A percentile compares a stretch with the other conserved stretches of the same genome.
Evolutionary conservation across 2,888 invertebrate species (phyloP).

Genomic region (Lycaena phlaeas): DNA sequence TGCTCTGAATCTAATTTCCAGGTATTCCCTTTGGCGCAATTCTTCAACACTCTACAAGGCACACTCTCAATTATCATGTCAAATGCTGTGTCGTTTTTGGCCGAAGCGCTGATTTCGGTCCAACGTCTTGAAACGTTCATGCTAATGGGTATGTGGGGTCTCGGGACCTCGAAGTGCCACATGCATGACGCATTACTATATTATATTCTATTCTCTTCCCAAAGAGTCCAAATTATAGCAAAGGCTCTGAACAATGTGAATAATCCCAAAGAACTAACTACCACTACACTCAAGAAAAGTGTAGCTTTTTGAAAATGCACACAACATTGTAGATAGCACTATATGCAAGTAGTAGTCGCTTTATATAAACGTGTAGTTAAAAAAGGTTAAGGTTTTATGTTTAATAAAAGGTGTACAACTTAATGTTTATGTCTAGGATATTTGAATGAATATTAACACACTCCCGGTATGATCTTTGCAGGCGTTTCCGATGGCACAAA

Average conservation of each 20-base stretch:
- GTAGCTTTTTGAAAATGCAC: too few relatives aligned
- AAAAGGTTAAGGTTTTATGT: background rate
- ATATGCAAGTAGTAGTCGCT: background rate
- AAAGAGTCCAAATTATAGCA: constrained; percentile 36
- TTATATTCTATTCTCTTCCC: constrained; percentile 16
- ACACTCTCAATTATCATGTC: constrained; percentile 76
- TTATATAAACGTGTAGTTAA: background rate
- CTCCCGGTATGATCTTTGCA: constrained; percentile 36
- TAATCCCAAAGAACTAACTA: constrained; percentile 16
- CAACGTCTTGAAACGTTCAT: constrained; percentile 75
- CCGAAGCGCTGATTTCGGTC: constrained; percentile 75
- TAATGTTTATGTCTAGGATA: background rate
- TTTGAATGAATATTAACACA: constrained; percentile 8
- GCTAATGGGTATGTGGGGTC: constrained; percentile 60
- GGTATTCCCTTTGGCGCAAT: constrained; percentile 76
- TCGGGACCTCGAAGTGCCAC: constrained; percentile 21
- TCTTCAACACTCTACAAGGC: constrained; percentile 75
- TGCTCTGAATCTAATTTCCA: constrained; percentile 31
- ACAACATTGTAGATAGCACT: background rate
- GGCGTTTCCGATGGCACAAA: constrained; percentile 83
- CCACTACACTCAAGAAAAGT: too few relatives aligned
- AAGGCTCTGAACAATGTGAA: constrained; percentile 29
- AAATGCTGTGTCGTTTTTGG: constrained; percentile 70
- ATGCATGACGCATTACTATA: constrained; percentile 23
- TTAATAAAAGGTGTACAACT: background rate